Base-by-base conservation (phyloP, 2,888 invertebrate genomes). In the Cloeon dipterum region DNA sequence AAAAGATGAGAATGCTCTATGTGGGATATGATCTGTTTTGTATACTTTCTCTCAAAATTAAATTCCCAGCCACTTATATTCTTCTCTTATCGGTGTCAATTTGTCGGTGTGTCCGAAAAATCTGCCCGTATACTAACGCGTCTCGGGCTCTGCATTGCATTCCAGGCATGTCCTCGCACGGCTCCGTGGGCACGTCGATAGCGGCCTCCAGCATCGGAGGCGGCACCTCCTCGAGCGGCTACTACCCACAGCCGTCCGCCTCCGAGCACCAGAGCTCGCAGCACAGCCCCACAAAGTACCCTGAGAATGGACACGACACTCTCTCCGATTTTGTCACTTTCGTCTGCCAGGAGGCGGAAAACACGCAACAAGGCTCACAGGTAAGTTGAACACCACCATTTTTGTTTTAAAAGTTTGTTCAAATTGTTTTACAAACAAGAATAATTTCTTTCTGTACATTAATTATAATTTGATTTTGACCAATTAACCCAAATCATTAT, bases 291-390 rank as follows among this genome's bases (percentile, higher is more conserved):
- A 63, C 63, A 43, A 76, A 76, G 55, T 81, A 85, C 54, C 72
- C 76, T 36, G 83, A 85, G 54, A 82, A 78, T 48, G 75, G 82
- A 2, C 82, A 83, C 52, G 91, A 93, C 56, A 85, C 85, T 0
- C 71, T 93, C 44, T 82, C 88, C 3, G 93, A 94, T 59, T 93
- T 93, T 58, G 93, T 93, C 44, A 89, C 91, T 32, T 85, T 93
- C 52, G 93, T 93, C 37, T 93, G 93, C 54, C 91, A 91, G 59
- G 93, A 93, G 58, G 79, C 82, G 20, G 75, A 82, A 47, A 73
- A 73, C 42, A 74, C 73, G 41, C 68, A 70, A 49, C 76, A 76
- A 57, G 69, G 71, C 51, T 61, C 75, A 52, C 77, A 77, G 70
- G 76, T 76, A 58, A 52, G 51, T 32, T 26, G 26, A 29, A 37